These are phyloP conservation scores for Mormyrus hasselquistii DNA, from an alignment of 2,797 vertebrate species.

Conservation along the genomic window DNA sequence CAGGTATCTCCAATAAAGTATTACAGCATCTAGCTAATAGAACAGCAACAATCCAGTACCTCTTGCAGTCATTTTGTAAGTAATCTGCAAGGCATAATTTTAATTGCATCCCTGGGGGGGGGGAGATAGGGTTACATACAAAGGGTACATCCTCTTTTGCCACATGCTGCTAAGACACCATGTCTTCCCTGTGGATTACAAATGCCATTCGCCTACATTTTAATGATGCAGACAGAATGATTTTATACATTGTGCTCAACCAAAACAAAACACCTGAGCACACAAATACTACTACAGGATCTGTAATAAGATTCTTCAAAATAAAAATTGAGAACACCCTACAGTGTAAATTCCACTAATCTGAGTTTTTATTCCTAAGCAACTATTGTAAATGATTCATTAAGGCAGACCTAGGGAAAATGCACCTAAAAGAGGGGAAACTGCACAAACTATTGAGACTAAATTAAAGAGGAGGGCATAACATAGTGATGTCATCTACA, in stretches of 20 bases:
- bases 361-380: neutral
- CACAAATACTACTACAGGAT: neutral
- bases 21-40: neutral
- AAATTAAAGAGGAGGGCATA: neutral
- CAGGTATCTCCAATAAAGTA: neutral
- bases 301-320: neutral
- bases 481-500: neutral
- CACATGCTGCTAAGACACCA: slow-evolving; percentile 5
- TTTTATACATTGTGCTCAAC: neutral
- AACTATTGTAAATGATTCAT: neutral
- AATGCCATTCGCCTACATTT: slow-evolving; percentile 4
- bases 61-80: neutral
- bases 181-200: neutral
- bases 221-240: neutral
- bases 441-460: neutral
- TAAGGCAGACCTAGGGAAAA: neutral
- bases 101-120: slow-evolving; percentile 17
- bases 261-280: neutral
- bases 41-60: neutral
- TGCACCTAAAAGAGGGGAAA: neutral
- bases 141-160: neutral
- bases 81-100: neutral
- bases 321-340: neutral
- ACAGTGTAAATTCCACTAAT: neutral
- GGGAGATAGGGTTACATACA: neutral